A percentile compares a stretch with the other conserved stretches of the same genome.
Conservation (phyloP, 2,888 invertebrate species). For the Sepioteuthis lessoniana region DNA sequence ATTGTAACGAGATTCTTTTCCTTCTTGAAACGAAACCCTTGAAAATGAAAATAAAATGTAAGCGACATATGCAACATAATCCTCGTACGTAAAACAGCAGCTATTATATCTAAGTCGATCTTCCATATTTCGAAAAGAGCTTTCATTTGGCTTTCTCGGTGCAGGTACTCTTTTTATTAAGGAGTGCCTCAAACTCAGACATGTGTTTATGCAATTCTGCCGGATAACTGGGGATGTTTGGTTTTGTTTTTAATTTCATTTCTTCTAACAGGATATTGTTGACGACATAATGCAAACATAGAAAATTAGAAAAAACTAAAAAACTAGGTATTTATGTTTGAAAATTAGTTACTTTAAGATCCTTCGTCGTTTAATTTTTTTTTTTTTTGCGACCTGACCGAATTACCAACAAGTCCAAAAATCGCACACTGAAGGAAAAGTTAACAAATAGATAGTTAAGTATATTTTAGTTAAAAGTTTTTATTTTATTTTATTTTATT, state of each 20-base stretch:
- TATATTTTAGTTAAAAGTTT: not conserved
- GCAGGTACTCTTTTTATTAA: not conserved
- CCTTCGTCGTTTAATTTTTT: not conserved
- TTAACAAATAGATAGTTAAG: not conserved
- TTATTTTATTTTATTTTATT: not conserved
- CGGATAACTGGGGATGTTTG: not conserved
- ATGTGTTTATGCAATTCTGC: not conserved
- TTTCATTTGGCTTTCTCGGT: not conserved
- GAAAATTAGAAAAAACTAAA: not conserved
- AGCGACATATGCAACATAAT: too few relatives aligned
- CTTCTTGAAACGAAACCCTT: too few relatives aligned
- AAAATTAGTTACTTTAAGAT: not conserved
- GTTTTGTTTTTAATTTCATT: not conserved
- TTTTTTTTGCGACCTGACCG: not conserved
- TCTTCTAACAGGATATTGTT: not conserved
- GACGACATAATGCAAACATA: not conserved
- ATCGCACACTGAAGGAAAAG: not conserved
- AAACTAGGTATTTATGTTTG: not conserved
- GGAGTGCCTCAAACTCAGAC: not conserved
- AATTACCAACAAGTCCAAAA: not conserved
- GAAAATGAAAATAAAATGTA: too few relatives aligned
- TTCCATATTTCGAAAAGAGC: not conserved
- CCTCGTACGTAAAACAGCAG: too few relatives aligned
- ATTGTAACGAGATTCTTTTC: too few relatives aligned
- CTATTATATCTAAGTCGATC: not conserved